Percentiles rank a stretch among this genome's conserved stretches.
Evolutionary conservation across 2,113 vertebrate genomes (phyloP).

Genomic region (pig (Sus scrofa)): T2T-Sscrofa CM000822.6:75809001-75809500

Average conservation of each 20-base stretch:
- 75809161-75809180: background rate
- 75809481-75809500: background rate
- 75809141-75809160: background rate
- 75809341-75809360: background rate
- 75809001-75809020: no score
- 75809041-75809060: background rate
- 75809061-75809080: background rate
- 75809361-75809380: background rate
- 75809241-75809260: background rate
- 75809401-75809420: background rate
- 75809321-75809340: background rate
- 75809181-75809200: constrained; percentile 8
- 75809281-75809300: background rate
- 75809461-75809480: background rate
- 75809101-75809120: background rate
- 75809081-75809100: background rate
- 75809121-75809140: background rate
- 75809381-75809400: background rate
- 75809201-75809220: background rate
- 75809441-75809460: background rate
- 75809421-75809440: background rate
- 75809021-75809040: no score
- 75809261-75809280: background rate
- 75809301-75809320: background rate
- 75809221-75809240: background rate